phyloP scores from a whole-genome alignment of 1,140 invertebrate genomes.

The Pseudomyrmex concolor region DNA sequence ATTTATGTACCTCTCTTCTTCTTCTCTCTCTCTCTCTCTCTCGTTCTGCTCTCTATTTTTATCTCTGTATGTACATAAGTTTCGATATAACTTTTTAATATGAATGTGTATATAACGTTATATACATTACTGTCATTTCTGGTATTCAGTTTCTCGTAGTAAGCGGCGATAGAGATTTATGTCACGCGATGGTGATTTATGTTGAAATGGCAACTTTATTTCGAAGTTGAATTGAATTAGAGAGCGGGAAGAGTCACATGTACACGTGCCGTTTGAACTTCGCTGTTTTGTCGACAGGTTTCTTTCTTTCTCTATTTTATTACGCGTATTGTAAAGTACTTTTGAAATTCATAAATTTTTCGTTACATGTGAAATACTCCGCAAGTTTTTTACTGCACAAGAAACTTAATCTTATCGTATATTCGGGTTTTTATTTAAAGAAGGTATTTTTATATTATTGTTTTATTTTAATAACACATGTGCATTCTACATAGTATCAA shows the following conservation, averaged over 20 bases:
- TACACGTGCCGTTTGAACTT: constrained; percentile 3
- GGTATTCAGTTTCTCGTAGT: too few species aligned
- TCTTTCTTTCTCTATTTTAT: constrained; percentile 6
- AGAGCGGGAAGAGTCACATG: background rate
- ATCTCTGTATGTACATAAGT: too few species aligned
- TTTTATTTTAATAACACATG: too few species aligned
- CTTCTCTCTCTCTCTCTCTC: background rate
- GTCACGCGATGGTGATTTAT: constrained; percentile 27
- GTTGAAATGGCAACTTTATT: constrained; percentile 27
- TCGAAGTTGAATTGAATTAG: constrained; percentile 34
- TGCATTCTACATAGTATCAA: too few species aligned
- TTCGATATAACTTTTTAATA: too few species aligned
- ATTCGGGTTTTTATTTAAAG: background rate
- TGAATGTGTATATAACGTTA: too few species aligned
- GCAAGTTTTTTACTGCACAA: background rate
- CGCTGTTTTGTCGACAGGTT: constrained; percentile 15
- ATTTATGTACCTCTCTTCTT: background rate
- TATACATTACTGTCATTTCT: too few species aligned
- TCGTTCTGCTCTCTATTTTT: background rate
- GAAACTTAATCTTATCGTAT: background rate
- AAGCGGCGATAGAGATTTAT: constrained; percentile 29
- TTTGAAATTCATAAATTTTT: constrained; percentile 22
- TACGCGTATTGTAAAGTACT: constrained; percentile 27
- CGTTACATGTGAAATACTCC: background rate
- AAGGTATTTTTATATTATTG: too few species aligned